Evolutionary conservation across 2,888 invertebrate genomes (phyloP).

Genomic region (Smittia sp.): DNA sequence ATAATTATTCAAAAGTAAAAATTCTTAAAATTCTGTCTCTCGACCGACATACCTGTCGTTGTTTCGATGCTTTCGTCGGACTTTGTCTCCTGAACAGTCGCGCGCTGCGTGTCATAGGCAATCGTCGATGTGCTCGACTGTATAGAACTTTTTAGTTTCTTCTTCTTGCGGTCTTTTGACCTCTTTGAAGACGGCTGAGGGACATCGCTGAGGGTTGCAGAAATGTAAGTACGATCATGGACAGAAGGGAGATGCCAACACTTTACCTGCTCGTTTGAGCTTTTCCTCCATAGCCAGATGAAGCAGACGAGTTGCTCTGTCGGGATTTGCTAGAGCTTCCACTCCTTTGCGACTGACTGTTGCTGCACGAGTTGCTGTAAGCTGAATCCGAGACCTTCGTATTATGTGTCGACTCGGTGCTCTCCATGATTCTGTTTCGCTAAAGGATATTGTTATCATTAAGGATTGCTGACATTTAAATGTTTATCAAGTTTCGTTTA

Average conservation of each 20-base stretch:
- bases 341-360: constrained; percentile 77
- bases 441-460: too few relatives aligned
- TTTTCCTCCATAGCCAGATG: constrained; percentile 76
- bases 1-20: constrained; percentile 30
- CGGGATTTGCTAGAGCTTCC: constrained; percentile 76
- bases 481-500: neutral
- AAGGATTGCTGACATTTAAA: neutral
- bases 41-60: constrained; percentile 44
- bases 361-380: constrained; percentile 77
- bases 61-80: constrained; percentile 47
- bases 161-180: constrained; percentile 61
- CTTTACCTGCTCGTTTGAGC: constrained; percentile 54
- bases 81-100: constrained; percentile 45
- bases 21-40: neutral
- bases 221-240: neutral
- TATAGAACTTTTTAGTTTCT: constrained; percentile 54
- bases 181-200: constrained; percentile 57
- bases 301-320: constrained; percentile 74
- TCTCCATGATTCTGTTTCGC: constrained; percentile 42
- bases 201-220: constrained; percentile 43
- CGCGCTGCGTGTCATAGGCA: constrained; percentile 46
- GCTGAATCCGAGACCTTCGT: constrained; percentile 76
- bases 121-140: constrained; percentile 35
- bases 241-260: neutral
- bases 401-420: constrained; percentile 58